Base-by-base conservation (phyloP, 2,797 vertebrate species). In the Cygnus olor region DNA sequence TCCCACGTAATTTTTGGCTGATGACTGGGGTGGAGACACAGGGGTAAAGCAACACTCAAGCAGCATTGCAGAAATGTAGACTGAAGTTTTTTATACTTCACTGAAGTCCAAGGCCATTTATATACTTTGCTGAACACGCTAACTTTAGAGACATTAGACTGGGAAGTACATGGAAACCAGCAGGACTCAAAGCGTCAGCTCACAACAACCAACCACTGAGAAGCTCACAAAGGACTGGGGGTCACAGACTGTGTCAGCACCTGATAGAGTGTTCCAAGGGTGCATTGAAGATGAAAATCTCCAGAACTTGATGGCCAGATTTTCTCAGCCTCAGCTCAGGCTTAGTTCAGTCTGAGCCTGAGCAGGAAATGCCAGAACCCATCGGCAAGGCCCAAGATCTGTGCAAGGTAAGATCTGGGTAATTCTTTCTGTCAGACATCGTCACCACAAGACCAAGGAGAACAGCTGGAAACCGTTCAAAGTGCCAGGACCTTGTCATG, bases 31-130 rank as follows among this genome's bases (percentile, higher is more conserved):
- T 15, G 11, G 22, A 94, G 45, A 16, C 65, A 69, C 9, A 60
- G 32, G 28, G 11, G 7, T 68, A 69, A 81, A 72, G 32, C 10
- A 68, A 69, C 0, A 0, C 38, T 68, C 32, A 34, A 10, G 49
- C 8, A 73, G 24, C 21, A 47, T n/a, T 81, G n/a, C n/a, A 86
- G 47, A 90, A 86, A 70, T 28, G 30, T 49, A 81, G 21, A 32
- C 30, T 47, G 44, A 64, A 64, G n/a, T 12, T 69, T 36, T 70
- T 60, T 38, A 44, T 30, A 57, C 57, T 89, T 70, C 38, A 68
- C 24, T 27, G 51, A 83, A 94, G 32, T 19, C 42, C 21, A 58
- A 64, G 32, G 58, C 42, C 15, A 44, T 73, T 69, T 77, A 24
- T 47, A 6, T 20, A 21, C 49, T 80, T 78, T 83, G 30, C 28